phyloP scores from a whole-genome alignment of 2,797 vertebrate genomes.

The Sebastes hubbsi region DNA sequence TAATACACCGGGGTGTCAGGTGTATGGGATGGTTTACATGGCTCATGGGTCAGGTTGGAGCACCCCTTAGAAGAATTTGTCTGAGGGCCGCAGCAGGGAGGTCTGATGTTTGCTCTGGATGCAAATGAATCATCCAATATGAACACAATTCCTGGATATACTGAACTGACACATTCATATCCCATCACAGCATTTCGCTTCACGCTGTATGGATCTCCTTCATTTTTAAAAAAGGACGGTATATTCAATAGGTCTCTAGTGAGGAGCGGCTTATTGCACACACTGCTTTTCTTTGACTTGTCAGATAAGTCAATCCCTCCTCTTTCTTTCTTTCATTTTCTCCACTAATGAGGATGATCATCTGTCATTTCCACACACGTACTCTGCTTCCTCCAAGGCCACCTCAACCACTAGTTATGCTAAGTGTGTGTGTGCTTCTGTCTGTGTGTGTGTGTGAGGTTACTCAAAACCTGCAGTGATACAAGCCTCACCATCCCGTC shows the following conservation, averaged over 20 bases:
- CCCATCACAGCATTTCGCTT: background rate
- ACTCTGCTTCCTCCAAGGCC: conserved; percentile 28
- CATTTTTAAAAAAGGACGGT: background rate
- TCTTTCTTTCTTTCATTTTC: conserved; percentile 8
- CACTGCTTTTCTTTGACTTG: conserved; percentile 39
- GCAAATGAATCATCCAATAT: background rate
- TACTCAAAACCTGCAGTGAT: conserved; percentile 8
- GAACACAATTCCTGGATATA: background rate
- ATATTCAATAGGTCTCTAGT: conserved; percentile 23
- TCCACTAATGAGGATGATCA: conserved; percentile 42
- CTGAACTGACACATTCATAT: background rate
- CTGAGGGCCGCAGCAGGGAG: background rate
- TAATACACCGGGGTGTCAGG: background rate
- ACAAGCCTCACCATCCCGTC: background rate
- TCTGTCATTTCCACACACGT: conserved; percentile 3
- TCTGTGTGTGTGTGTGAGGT: background rate
- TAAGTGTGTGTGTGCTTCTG: background rate
- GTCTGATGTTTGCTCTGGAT: background rate
- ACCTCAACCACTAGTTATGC: background rate
- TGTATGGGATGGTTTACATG: background rate
- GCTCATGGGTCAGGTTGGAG: background rate
- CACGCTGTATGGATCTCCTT: background rate
- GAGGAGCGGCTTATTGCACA: conserved; percentile 33
- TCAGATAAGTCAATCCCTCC: conserved; percentile 43
- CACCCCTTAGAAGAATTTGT: background rate